phyloP scores from a whole-genome alignment of 2,888 invertebrate species.

The Hedychridium roseum region DNA sequence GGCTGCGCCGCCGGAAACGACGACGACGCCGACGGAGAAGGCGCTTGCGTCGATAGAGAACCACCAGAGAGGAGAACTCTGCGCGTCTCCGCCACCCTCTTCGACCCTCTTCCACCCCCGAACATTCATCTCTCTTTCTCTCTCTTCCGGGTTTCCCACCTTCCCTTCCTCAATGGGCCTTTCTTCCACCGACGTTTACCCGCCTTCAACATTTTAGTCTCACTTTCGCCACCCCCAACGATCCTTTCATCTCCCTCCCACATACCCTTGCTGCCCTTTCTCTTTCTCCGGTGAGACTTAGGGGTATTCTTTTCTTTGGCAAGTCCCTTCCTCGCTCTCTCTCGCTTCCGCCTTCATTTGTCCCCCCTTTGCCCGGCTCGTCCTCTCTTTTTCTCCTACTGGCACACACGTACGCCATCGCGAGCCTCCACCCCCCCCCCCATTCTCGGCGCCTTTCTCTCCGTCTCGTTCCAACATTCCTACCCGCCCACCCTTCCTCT shows the following conservation, averaged over 20 bases:
- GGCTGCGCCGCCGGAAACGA: slow-evolving; percentile 34
- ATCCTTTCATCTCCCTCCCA: background rate
- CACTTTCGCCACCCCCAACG: background rate
- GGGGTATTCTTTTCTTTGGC: slow-evolving; percentile 4
- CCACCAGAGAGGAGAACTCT: slow-evolving; percentile 61
- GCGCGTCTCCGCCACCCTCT: slow-evolving; percentile 20
- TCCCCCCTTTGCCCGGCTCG: slow-evolving; percentile 2
- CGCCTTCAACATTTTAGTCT: too few species aligned
- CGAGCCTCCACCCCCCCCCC: too few species aligned
- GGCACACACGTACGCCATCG: too few species aligned
- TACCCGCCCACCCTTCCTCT: too few species aligned
- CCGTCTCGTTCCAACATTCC: slow-evolving; percentile 3
- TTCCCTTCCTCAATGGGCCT: background rate
- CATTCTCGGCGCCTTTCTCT: slow-evolving; percentile 10
- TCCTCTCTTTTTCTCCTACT: background rate
- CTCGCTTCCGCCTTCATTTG: slow-evolving; percentile 15
- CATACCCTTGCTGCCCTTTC: too few species aligned
- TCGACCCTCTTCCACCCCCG: background rate
- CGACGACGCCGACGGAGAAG: slow-evolving; percentile 44
- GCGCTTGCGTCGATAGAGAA: slow-evolving; percentile 65
- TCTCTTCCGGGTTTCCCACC: slow-evolving; percentile 1
- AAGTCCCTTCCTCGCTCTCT: slow-evolving; percentile 17
- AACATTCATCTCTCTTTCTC: slow-evolving; percentile 13
- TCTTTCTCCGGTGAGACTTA: background rate
- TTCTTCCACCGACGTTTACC: too few species aligned